These are phyloP conservation scores for Procambarus virginalis DNA, from an alignment of 1,140 invertebrate species.

Conservation along the genomic window DNA sequence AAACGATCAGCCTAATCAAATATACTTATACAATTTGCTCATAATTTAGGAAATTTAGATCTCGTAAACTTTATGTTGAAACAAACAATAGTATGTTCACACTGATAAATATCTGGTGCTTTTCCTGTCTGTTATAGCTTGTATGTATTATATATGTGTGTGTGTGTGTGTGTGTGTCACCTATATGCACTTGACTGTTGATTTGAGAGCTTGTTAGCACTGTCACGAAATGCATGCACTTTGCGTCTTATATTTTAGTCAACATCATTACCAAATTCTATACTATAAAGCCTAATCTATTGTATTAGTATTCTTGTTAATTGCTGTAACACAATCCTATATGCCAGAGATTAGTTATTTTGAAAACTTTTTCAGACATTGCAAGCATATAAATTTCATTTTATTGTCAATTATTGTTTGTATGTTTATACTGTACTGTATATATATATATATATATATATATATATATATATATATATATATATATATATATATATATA, in stretches of 20 bases:
- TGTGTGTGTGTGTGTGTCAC: not conserved
- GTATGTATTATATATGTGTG: not conserved
- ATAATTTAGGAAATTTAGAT: no score
- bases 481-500: no score
- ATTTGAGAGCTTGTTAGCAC: conserved; percentile 1
- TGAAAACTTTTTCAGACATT: not conserved
- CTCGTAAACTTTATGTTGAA: not conserved
- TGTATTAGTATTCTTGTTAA: not conserved
- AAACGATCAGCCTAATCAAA: no score
- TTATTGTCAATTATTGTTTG: not conserved
- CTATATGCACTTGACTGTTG: not conserved
- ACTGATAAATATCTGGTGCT: not conserved
- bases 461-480: not conserved
- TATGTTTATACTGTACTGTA: not conserved
- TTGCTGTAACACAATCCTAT: not conserved
- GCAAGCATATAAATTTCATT: not conserved
- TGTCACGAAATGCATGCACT: not conserved
- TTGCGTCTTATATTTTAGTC: not conserved
- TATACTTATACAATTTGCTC: no score
- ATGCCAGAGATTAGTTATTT: not conserved
- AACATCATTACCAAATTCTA: not conserved
- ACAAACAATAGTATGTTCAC: not conserved
- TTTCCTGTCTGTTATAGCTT: not conserved
- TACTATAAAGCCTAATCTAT: not conserved
- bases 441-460: not conserved